Base-by-base conservation (phyloP, 2,113 vertebrate genomes). In the Ptilonorhynchus violaceus region DNA sequence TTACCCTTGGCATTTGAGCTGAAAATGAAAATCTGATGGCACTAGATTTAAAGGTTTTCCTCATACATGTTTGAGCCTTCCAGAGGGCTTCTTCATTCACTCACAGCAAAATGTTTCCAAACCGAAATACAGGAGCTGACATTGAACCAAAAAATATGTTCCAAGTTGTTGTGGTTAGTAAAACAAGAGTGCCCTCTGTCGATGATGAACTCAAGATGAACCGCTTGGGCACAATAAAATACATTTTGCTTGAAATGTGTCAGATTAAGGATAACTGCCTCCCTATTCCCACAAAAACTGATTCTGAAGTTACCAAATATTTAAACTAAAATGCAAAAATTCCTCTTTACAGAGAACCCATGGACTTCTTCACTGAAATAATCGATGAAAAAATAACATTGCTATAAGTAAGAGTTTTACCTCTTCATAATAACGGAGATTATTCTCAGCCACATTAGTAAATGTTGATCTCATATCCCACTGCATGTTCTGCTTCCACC, bases 361-460 rank as follows among this genome's bases (percentile, higher is more conserved):
- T n/a, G 46, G 31, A 59, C 30, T 68, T 85, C 62, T 63, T 27
- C 50, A 41, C 12, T 49, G 42, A 95, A 91, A 70, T 44, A 89
- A 75, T 35, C 22, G 37, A 53, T 39, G 13, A 64, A 64, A 67
- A 76, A 69, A 55, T n/a, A 85, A 80, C 39, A 44, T 13, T 39
- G 60, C 73, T 81, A 11, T n/a, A 39, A 83, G 68, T 64, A 80
- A 63, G 22, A 33, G 8, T 15, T 97, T 98, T 97, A 99, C 99
- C 99, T 99, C 98, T 97, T 99, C 99, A 22, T 99, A 99, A 93
- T 99, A 98, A 55, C 44, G 97, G 59, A 99, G 96, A 53, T 99
- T 99, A 93, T 97, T 98, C 91, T 99, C 99, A 4, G 99, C 99
- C 39, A 98, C 93, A 37, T 97, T 96, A 8, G 96, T 72, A 41